Percentiles rank a stretch among this genome's conserved stretches.
phyloP scores from a whole-genome alignment of 2,113 vertebrate genomes.

The Heterotis niloticus region DNA sequence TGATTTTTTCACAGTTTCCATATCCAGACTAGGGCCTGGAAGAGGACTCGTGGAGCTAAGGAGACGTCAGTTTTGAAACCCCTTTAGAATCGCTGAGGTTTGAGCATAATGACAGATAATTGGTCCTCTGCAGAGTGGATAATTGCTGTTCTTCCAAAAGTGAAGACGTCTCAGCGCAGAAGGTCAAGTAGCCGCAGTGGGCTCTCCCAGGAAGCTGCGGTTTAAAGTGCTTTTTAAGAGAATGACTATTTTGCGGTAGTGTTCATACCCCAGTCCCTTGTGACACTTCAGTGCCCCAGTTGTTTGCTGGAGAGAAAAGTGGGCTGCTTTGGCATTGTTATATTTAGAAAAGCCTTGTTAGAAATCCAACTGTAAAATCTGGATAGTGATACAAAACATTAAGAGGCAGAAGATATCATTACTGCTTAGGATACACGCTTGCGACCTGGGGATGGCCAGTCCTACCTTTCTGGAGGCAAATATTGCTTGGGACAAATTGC shows the following conservation, averaged over 20 bases:
- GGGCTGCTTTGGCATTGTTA: too few relatives aligned
- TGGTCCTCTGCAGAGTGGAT: constrained; percentile 1
- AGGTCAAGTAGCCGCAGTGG: not conserved
- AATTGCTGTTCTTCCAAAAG: constrained; percentile 17
- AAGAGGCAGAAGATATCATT: too few relatives aligned
- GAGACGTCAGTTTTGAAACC: constrained; percentile 10
- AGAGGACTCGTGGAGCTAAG: not conserved
- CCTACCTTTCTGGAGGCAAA: too few relatives aligned
- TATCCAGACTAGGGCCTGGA: not conserved
- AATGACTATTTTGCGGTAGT: not conserved
- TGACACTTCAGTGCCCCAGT: too few relatives aligned
- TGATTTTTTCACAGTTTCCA: not conserved
- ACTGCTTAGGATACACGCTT: too few relatives aligned
- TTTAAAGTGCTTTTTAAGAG: constrained; percentile 3
- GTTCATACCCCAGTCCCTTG: too few relatives aligned
- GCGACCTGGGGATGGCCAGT: too few relatives aligned
- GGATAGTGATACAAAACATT: not conserved
- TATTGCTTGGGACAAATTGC: too few relatives aligned
- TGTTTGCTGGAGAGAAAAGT: too few relatives aligned
- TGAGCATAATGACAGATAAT: constrained; percentile 13
- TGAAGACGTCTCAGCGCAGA: constrained; percentile 4
- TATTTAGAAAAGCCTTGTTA: too few relatives aligned
- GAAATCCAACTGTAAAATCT: not conserved
- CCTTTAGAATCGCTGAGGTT: not conserved
- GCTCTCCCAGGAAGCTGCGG: not conserved